Conservation (phyloP, 2,113 vertebrate genomes). For the Cyphomyrus discorhynchus region DNA sequence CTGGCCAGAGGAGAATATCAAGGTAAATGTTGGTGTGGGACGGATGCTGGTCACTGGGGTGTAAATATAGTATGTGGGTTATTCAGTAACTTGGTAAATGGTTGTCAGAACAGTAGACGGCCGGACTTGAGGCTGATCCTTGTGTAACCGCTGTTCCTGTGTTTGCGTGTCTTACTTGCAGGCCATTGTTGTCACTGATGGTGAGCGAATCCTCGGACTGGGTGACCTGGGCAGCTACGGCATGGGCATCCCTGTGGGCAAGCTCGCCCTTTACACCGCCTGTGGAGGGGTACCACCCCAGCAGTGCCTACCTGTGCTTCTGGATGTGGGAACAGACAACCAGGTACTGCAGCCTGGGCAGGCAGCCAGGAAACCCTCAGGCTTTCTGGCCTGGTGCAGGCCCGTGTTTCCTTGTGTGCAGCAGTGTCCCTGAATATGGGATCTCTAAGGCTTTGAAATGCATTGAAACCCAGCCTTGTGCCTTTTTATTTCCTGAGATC, state of each 20-base stretch:
- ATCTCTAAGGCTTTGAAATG: background rate
- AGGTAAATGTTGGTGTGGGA: slow-evolving; percentile 57
- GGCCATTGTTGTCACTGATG: slow-evolving; percentile 96
- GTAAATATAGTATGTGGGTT: background rate
- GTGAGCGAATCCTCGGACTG: slow-evolving; percentile 89
- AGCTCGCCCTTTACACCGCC: slow-evolving; percentile 92
- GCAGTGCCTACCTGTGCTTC: slow-evolving; percentile 88
- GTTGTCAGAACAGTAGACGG: background rate
- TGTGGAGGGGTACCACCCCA: slow-evolving; percentile 85
- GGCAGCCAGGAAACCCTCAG: slow-evolving; percentile 11
- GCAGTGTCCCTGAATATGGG: background rate
- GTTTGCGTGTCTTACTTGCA: slow-evolving; percentile 40
- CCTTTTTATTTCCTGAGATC: background rate
- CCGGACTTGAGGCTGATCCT: background rate
- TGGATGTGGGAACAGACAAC: slow-evolving; percentile 96
- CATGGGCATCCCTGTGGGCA: slow-evolving; percentile 96
- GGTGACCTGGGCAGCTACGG: slow-evolving; percentile 90
- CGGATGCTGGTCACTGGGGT: background rate
- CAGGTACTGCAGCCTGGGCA: slow-evolving; percentile 67
- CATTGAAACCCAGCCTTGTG: background rate
- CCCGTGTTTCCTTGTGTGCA: background rate
- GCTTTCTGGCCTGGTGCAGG: background rate
- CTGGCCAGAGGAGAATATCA: slow-evolving; percentile 91
- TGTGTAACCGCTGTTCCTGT: background rate
- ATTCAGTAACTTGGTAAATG: background rate